Evolutionary conservation across 2,797 vertebrate species (phyloP), one percentile per base, ranked within the genome.

Genomic region (Salmo trutta): DNA sequence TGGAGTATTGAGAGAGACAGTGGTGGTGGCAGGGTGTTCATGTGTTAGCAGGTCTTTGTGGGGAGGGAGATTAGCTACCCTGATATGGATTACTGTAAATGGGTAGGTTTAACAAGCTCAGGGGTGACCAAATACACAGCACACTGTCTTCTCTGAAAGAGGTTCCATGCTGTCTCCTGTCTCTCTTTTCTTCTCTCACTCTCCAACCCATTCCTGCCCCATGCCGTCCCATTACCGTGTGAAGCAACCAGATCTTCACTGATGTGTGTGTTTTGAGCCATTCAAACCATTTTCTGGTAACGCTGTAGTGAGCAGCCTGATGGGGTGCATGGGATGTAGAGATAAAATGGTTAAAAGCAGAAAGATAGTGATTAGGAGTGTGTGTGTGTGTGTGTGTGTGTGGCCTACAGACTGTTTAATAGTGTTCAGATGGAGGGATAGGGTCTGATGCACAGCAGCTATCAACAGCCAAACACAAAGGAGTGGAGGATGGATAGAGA

Each of bases 241-340:
- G 41, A 47, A 47, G 19, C 17, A n/a, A 19, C 6, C 16, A 19
- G 2, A 59, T 59, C 54, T 59, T 59, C 54, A 54, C 14, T 33
- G 66, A 19, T n/a, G n/a, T 71, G 36, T 47, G 59, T 73, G 64
- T 65, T 21, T 59, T 59, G 41, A 53, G 14, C 19, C 19, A 5
- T 19, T 2, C 71, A 54, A 21, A 27, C 71, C 14, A 51, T 52
- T 59, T 47, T 14, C 24, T 72, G 71, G 51, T 47, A 27, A 10
- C 6, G 15, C 47, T 72, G 24, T 27, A 54, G 24, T 71, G 70
- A 71, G 47, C 70, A 71, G 70, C 47, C 47, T 71, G 70, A 53
- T 24, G 14, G 70, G 41, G 17, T 8, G 76, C 27, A 31, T 31
- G 59, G 41, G 71, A 2, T 27, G 12, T 54, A 27, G 71, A 52